Percentiles rank a stretch among this genome's conserved stretches.
phyloP scores from a whole-genome alignment of 2,113 vertebrate species.

The Myotis yumanensis region DNA sequence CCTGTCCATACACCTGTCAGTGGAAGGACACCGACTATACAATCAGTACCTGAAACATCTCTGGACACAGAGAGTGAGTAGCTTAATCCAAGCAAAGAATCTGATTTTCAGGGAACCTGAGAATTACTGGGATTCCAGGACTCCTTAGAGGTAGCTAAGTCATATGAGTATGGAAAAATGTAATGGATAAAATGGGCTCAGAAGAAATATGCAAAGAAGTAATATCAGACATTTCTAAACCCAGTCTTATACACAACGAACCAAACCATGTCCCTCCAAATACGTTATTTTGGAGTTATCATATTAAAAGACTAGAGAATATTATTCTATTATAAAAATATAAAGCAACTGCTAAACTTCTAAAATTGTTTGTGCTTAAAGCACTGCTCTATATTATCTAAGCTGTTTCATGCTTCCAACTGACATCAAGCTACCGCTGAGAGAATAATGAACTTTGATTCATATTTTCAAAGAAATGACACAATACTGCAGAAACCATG shows the following conservation, averaged over 20 bases:
- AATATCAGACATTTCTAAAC: neutral
- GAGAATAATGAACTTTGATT: slow-evolving; percentile 2
- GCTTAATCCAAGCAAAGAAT: neutral
- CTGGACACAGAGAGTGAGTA: neutral
- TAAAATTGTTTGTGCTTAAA: slow-evolving; percentile 3
- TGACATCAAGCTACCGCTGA: neutral
- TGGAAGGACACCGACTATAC: slow-evolving; percentile 63
- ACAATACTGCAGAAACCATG: neutral
- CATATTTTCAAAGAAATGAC: neutral
- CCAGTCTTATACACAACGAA: neutral
- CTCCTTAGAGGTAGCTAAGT: neutral
- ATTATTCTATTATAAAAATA: neutral
- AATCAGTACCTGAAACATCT: slow-evolving; percentile 59
- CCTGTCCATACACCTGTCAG: slow-evolving; percentile 92
- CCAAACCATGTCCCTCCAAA: neutral
- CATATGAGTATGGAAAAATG: neutral
- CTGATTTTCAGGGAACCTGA: neutral
- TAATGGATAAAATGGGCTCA: neutral
- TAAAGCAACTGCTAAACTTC: neutral
- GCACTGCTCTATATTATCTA: neutral
- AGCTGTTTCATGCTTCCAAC: neutral
- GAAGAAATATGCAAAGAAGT: slow-evolving; percentile 14
- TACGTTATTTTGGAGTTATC: neutral
- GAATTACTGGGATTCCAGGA: neutral
- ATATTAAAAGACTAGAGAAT: neutral